Evolutionary conservation across 2,888 invertebrate species (phyloP), one percentile per base, ranked within the genome.

Genomic region (Eristalis intricaria): DNA sequence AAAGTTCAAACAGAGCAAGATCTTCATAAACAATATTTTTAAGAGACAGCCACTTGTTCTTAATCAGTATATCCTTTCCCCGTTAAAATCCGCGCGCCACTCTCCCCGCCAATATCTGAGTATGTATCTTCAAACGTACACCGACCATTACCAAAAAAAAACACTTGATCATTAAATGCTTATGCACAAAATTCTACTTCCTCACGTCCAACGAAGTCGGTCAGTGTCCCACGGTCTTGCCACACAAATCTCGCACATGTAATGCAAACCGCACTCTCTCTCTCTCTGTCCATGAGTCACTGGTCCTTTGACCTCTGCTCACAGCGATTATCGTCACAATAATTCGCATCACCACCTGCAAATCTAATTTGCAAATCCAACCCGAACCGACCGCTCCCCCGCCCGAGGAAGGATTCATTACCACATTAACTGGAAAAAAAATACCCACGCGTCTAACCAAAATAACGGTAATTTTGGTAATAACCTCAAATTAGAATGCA

Each of bases 401-500:
- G 19, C 8, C 32, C 10, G 8, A 5, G 50, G 50, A 50, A 50
- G 50, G 50, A 50, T 50, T 50, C 50, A 50, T 50, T 50, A 19
- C 50, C 50, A 19, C 50, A 1, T 4, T 19, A 50, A 50, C 19
- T 50, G 50, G 50, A 19, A 19, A 19, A n/a, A n/a, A 38, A 35
- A 35, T 15, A 13, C 13, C 66, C 40, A 26, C 50, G 32, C 60
- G 56, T 29, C 15, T 60, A 23, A 35, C 35, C 13, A 5, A 15
- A 61, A 73, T 64, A 64, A 63, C 63, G 2, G 70, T 66, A 32
- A 32, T 58, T 79, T 66, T 64, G 50, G 50, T 77, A 80, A 81
- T 64, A 65, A 77, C 70, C 76, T 65, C 77, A 32, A 73, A 81
- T 81, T 81, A 85, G 77, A 85, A 85, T 85, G 85, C 74, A 64